Evolutionary conservation across 2,113 vertebrate species (phyloP), one percentile per base, ranked within the genome.

Genomic region (Urocolius indicus): DNA sequence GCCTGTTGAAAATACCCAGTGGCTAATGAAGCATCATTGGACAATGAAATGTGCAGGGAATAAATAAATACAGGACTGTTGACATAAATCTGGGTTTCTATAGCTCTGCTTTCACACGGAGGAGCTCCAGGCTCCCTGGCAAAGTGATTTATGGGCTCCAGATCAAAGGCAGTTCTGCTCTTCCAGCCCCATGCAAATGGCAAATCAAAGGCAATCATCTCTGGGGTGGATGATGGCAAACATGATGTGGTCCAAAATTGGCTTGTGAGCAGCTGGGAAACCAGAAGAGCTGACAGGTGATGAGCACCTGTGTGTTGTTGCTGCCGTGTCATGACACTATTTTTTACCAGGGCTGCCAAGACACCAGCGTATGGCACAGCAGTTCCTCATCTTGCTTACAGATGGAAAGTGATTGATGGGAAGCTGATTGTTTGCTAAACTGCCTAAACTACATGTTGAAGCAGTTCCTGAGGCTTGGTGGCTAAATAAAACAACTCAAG

Each of bases 331-430:
- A 1, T 10, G 30, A 51, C 10, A 9, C 30, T 34, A 11, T 17
- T 49, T 49, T 51, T 73, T 41, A 73, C 26, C 30, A 23, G 52
- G 32, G 36, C 17, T 74, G 46, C 45, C 0, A 3, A 74, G 61
- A 27, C 3, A 4, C 9, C 2, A 1, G 38, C 0, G 2, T 22
- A 16, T 0, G 3, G 52, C 6, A 1, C 59, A 32, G 59, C 68
- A 52, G 52, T 36, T 71, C 26, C 43, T 65, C 17, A 1, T 36
- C 34, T 22, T 57, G 49, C 34, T 16, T 22, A 32, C 34, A 49
- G 57, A 32, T 19, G 43, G 49, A 12, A 63, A 54, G 8, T 20
- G 20, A 54, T 17, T 11, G 65, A 43, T 22, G 65, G 72, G 43
- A 55, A 12, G 49, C 41, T 49, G 29, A 41, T 41, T 41, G 55